Base-by-base conservation (phyloP, 1,140 invertebrate genomes). In the Reticulitermes speratus region DNA sequence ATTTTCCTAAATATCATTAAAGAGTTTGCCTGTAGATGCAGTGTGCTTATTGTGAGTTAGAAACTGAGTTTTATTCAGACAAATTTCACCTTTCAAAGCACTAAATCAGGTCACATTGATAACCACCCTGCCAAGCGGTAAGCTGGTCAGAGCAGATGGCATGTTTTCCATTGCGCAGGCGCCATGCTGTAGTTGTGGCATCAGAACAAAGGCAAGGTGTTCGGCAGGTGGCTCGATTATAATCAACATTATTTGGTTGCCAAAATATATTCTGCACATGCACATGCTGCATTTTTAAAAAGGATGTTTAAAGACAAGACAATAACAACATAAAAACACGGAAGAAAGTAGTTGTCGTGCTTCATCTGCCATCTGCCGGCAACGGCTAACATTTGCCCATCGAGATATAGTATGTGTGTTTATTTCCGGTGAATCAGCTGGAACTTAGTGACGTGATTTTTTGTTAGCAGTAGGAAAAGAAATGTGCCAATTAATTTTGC, bases 241-340 rank as follows among this genome's bases (percentile, higher is more conserved):
- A 75, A 75, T 75, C 65, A 75, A 30, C 65, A n/a, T 75, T 30
- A 75, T 75, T 75, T 75, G n/a, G 65, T 75, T 75, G 65, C 65
- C 65, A 75, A 75, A 75, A 75, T 75, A 75, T 75, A 30, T 75
- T 75, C 65, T 75, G 65, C 65, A 75, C 65, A 75, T 30, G 65
- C 65, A 30, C 65, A 75, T 75, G 65, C 14, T 75, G 65, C 65
- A 75, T 75, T 75, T 23, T 75, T 75, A 75, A 75, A 75, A 75
- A 30, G 65, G n/a, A 75, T 8, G 25, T 75, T 75, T n/a, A 75
- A 75, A 75, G 65, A 75, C 65, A 75, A 75, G 65, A 75, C 65
- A 75, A 75, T 75, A 75, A 75, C 65, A 30, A 75, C 65, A 75
- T 75, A 75, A 75, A 75, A 75, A 75, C 65, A 75, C 65, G 65